phyloP scores from a whole-genome alignment of 1,140 invertebrate species.

The Drosophila bipectinata region DNA sequence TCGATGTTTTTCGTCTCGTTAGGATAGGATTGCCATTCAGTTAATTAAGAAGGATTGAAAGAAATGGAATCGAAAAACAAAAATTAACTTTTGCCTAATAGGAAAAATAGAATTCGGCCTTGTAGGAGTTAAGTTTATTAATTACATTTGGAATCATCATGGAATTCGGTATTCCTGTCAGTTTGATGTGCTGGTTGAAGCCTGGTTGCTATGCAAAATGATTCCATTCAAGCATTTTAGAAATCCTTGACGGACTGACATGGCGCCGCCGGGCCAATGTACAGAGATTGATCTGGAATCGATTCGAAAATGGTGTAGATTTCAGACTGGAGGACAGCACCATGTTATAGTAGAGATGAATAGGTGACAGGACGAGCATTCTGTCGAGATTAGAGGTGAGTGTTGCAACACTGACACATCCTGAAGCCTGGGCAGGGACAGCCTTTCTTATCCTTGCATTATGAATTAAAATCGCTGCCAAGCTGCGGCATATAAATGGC shows the following conservation, averaged over 20 bases:
- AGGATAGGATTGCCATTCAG: slow-evolving; percentile 13
- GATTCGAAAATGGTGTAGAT: slow-evolving; percentile 42
- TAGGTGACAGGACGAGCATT: slow-evolving; percentile 33
- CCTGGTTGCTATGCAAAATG: not conserved
- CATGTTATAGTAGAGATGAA: not conserved
- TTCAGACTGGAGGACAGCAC: slow-evolving; percentile 22
- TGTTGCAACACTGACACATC: slow-evolving; percentile 49
- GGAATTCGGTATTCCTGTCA: not conserved
- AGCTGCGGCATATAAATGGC: slow-evolving; percentile 66
- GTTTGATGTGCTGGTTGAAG: not conserved
- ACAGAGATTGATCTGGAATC: slow-evolving; percentile 44
- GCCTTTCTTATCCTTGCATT: slow-evolving; percentile 35
- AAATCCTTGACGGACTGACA: not conserved
- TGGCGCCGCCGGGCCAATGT: not conserved
- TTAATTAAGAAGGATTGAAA: slow-evolving; percentile 16
- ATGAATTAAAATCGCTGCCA: slow-evolving; percentile 70
- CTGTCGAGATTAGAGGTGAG: slow-evolving; percentile 36
- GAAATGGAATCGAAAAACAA: not conserved
- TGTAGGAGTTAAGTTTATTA: slow-evolving; percentile 13
- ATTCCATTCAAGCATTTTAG: not conserved
- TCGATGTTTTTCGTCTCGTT: not conserved
- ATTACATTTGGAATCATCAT: not conserved
- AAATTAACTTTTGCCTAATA: not conserved
- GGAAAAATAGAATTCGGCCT: not conserved
- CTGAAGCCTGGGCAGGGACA: slow-evolving; percentile 10